phyloP scores from a whole-genome alignment of 2,113 vertebrate genomes.

The Azemiops feae region DNA sequence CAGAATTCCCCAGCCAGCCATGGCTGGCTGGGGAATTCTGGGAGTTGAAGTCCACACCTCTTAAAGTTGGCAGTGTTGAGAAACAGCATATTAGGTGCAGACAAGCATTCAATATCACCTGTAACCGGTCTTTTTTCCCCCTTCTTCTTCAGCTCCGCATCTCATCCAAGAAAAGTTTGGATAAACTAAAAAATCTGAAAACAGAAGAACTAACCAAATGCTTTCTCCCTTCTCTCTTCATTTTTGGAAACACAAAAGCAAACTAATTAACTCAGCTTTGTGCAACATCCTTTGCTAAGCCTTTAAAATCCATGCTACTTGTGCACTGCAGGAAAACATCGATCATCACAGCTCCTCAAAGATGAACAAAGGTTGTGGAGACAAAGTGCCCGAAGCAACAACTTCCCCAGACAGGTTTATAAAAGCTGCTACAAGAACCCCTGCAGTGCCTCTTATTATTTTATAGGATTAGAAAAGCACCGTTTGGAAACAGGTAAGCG shows the following conservation, averaged over 20 bases:
- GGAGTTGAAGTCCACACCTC: background rate
- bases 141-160: background rate
- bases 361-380: constrained; percentile 62
- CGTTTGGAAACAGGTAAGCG: constrained; percentile 40
- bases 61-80: background rate
- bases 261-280: background rate
- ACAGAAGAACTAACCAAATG: background rate
- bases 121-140: background rate
- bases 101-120: background rate
- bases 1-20: background rate
- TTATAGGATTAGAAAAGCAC: constrained; percentile 45
- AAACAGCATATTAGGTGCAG: background rate
- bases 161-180: background rate
- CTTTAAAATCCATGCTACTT: constrained; percentile 52
- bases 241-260: background rate
- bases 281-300: constrained; percentile 49
- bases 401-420: constrained; percentile 56
- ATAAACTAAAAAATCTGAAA: background rate
- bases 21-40: no score
- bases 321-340: constrained; percentile 53
- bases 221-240: background rate
- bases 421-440: constrained; percentile 59
- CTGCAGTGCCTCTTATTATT: constrained; percentile 33
- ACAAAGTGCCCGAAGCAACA: constrained; percentile 53
- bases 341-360: constrained; percentile 38